These are phyloP conservation scores for Serinus canaria DNA, from an alignment of 2,113 vertebrate species.

Conservation along the genomic window DNA sequence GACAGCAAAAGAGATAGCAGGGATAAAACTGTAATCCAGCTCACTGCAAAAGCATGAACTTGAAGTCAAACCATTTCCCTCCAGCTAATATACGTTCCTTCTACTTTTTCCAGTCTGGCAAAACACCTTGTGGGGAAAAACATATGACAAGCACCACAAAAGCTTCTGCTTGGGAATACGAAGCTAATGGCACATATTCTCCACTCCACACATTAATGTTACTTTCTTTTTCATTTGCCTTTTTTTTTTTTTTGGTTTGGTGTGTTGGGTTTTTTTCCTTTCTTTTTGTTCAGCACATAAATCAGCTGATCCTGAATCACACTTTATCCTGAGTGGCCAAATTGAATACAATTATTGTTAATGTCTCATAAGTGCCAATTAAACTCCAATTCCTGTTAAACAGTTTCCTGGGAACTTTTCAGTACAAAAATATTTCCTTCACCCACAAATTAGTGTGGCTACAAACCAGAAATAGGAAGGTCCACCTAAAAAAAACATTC, in stretches of 20 bases:
- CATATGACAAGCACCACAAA: neutral
- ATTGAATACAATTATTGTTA: conserved; percentile 16
- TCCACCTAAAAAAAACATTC: neutral
- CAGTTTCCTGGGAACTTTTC: conserved; percentile 14
- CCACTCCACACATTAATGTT: neutral
- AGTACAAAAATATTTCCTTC: conserved; percentile 32
- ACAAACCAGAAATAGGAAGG: conserved; percentile 18
- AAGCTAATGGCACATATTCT: neutral
- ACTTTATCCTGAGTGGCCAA: neutral
- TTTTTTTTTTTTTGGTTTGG: neutral
- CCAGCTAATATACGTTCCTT: neutral
- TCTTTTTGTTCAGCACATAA: neutral
- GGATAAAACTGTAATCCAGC: conserved; percentile 47
- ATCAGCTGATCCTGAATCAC: neutral
- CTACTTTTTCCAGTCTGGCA: neutral
- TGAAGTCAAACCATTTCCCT: neutral
- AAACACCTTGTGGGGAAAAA: neutral
- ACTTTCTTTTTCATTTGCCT: neutral
- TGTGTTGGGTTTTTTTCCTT: neutral
- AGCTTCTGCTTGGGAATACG: neutral
- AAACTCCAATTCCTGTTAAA: conserved; percentile 40
- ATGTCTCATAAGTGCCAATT: conserved; percentile 39
- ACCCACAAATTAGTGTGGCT: conserved; percentile 11
- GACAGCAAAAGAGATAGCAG: conserved; percentile 21
- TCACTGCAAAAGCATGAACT: neutral